phyloP scores from a whole-genome alignment of 1,140 invertebrate species.

The Ceratitis capitata region DNA sequence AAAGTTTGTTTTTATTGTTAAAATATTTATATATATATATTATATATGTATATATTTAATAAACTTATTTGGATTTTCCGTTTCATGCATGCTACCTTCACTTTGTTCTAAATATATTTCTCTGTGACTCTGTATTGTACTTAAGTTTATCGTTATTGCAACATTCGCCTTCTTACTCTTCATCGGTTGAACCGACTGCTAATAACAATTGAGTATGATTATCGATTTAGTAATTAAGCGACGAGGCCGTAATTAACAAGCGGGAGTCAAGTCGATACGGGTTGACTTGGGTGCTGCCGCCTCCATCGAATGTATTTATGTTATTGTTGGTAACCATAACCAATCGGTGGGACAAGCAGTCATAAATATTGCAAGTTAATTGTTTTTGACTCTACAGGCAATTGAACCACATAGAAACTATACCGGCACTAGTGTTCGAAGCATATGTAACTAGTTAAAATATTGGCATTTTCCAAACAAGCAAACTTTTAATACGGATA shows the following conservation, averaged over 20 bases:
- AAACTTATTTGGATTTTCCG: too few species aligned
- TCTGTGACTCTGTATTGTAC: background rate
- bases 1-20: too few species aligned
- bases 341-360: background rate
- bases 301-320: background rate
- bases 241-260: conserved; percentile 28
- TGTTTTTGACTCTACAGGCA: too few species aligned
- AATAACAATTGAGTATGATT: conserved; percentile 22
- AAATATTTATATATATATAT: too few species aligned
- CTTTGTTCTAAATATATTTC: background rate
- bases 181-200: background rate
- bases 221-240: conserved; percentile 38
- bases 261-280: background rate
- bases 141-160: background rate
- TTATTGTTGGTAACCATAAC: conserved; percentile 12
- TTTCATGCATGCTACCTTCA: background rate
- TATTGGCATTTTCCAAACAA: too few species aligned
- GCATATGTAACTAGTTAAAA: too few species aligned
- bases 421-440: too few species aligned
- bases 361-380: too few species aligned
- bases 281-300: background rate
- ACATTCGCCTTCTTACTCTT: background rate
- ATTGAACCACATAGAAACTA: background rate
- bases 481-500: too few species aligned
- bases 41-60: too few species aligned